Conservation (phyloP, 2,113 vertebrate genomes). For the Henicopernis longicauda region DNA sequence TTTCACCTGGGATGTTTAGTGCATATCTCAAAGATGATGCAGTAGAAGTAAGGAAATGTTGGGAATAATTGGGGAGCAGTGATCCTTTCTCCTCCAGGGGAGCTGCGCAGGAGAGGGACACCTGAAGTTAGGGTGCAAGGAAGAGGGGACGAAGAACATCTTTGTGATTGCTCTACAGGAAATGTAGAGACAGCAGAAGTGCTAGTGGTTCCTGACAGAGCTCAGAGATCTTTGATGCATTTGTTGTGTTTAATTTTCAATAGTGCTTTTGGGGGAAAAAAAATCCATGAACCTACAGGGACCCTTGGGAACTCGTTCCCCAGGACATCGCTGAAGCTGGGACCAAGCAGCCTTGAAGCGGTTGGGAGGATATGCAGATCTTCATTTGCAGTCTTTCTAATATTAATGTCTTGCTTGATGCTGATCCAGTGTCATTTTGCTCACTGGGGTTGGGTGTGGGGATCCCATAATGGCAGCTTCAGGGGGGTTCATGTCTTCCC, state of each 20-base stretch:
- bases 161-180: not conserved
- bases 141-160: not conserved
- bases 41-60: not conserved
- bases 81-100: not conserved
- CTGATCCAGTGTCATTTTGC: not conserved
- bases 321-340: not conserved
- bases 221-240: not conserved
- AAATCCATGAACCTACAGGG: not conserved
- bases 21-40: not conserved
- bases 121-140: not conserved
- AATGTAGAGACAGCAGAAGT: not conserved
- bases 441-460: not conserved
- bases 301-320: not conserved
- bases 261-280: not conserved
- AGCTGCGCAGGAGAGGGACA: not conserved
- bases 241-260: not conserved
- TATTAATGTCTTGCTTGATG: not conserved
- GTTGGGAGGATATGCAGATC: not conserved
- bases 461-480: fast-evolving
- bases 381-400: not conserved
- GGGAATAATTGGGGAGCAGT: not conserved
- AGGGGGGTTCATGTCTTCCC: not conserved
- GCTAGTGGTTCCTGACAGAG: not conserved
- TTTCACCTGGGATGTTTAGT: not conserved
- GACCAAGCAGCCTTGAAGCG: not conserved